These are phyloP conservation scores for Nixonia krombeini DNA, from an alignment of 1,140 invertebrate species.

Conservation along the genomic window DNA sequence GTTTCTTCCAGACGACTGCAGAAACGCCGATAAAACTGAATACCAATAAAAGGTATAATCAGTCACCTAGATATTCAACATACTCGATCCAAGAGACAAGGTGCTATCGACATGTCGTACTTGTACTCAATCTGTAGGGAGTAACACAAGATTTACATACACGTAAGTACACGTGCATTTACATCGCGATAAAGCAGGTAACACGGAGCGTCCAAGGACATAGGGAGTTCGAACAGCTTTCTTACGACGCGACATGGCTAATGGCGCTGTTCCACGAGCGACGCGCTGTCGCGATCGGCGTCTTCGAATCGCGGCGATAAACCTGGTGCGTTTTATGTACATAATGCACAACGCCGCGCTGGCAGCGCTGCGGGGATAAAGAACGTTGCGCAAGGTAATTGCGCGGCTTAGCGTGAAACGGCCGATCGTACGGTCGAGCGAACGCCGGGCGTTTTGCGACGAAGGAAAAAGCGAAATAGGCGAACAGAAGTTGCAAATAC, in stretches of 20 bases:
- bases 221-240: slow-evolving; percentile 22
- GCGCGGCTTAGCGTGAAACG: slow-evolving; percentile 57
- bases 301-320: slow-evolving; percentile 33
- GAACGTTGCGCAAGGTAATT: slow-evolving; percentile 64
- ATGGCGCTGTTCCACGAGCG: slow-evolving; percentile 2
- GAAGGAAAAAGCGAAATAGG: slow-evolving; percentile 50
- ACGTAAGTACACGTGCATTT: slow-evolving; percentile 15
- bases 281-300: slow-evolving; percentile 14
- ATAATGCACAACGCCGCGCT: slow-evolving; percentile 7
- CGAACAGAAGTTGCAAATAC: slow-evolving; percentile 51
- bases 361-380: slow-evolving; percentile 16
- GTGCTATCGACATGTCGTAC: slow-evolving; percentile 38
- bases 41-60: slow-evolving; percentile 1
- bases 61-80: slow-evolving; percentile 12
- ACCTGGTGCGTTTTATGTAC: slow-evolving; percentile 24
- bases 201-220: slow-evolving; percentile 28
- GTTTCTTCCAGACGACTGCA: too few species aligned
- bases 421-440: slow-evolving; percentile 54
- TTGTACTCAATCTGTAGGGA: slow-evolving; percentile 24
- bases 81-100: slow-evolving; percentile 6
- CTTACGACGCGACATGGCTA: slow-evolving; percentile 19
- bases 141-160: slow-evolving; percentile 27
- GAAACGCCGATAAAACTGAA: too few species aligned
- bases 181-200: slow-evolving; percentile 22
- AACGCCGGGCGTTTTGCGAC: slow-evolving; percentile 36